A percentile compares a stretch with the other conserved stretches of the same genome.
phyloP scores from a whole-genome alignment of 1,140 invertebrate genomes.

The Wiebesia pumilae region DNA sequence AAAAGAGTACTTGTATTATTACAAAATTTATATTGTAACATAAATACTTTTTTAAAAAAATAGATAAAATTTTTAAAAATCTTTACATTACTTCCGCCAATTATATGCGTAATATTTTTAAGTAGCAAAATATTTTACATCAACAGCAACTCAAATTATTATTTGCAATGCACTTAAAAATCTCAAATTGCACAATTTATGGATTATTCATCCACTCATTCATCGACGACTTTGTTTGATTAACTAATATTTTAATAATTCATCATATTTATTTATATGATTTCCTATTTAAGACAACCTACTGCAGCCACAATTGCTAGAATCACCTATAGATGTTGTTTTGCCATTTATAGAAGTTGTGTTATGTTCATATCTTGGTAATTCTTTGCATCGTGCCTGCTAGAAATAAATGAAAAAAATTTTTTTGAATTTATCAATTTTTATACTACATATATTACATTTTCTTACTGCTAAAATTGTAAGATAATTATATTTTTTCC shows the following conservation, averaged over 20 bases:
- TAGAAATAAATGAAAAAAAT: constrained; percentile 70
- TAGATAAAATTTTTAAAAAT: constrained; percentile 23
- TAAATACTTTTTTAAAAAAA: constrained; percentile 43
- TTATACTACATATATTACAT: not conserved
- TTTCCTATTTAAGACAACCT: constrained; percentile 67
- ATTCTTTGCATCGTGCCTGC: constrained; percentile 86
- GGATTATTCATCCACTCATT: constrained; percentile 30
- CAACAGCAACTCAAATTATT: constrained; percentile 26
- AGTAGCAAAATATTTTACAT: constrained; percentile 21
- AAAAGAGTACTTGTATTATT: not conserved
- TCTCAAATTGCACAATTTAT: constrained; percentile 47
- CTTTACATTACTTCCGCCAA: constrained; percentile 7
- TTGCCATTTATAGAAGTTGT: constrained; percentile 83
- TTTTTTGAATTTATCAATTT: constrained; percentile 24
- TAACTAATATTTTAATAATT: constrained; percentile 38
- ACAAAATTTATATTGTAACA: constrained; percentile 26
- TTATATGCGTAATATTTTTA: not conserved
- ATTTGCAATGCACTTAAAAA: constrained; percentile 49
- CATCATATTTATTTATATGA: constrained; percentile 15
- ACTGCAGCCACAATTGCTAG: constrained; percentile 78
- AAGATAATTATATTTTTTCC: too few relatives aligned
- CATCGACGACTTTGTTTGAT: constrained; percentile 36
- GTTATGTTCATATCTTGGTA: constrained; percentile 83
- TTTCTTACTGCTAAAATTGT: too few relatives aligned
- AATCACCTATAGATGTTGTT: constrained; percentile 81